These are phyloP conservation scores for Acanthoscelides obtectus DNA, from an alignment of 2,888 invertebrate species.

Conservation along the genomic window DNA sequence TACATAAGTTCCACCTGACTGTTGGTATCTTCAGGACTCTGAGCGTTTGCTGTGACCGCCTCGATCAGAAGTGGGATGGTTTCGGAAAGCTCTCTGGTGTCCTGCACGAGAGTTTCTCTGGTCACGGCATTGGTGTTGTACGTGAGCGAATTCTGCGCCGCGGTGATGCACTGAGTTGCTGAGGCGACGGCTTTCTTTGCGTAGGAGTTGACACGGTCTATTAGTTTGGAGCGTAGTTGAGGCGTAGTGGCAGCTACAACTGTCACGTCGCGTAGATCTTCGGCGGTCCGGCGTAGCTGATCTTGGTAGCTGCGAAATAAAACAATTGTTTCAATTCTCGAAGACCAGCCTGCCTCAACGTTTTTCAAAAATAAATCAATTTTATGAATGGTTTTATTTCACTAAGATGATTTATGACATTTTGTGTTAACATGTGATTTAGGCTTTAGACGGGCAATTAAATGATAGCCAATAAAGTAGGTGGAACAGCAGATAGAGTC, in stretches of 20 bases:
- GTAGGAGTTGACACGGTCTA: constrained; percentile 63
- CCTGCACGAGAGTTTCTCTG: constrained; percentile 69
- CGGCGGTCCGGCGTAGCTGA: constrained; percentile 81
- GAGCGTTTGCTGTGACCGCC: constrained; percentile 66
- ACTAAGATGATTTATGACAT: too few relatives aligned
- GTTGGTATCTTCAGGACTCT: constrained; percentile 66
- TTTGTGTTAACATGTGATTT: too few relatives aligned
- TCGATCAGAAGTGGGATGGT: constrained; percentile 78
- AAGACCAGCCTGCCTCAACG: too few relatives aligned
- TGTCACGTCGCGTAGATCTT: constrained; percentile 87
- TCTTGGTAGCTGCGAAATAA: constrained; percentile 61
- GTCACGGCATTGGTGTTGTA: constrained; percentile 65
- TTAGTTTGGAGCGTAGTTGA: constrained; percentile 67
- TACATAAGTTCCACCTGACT: constrained; percentile 78
- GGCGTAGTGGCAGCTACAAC: constrained; percentile 78
- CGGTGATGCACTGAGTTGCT: constrained; percentile 87
- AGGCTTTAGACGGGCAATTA: too few relatives aligned
- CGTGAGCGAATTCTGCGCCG: constrained; percentile 75
- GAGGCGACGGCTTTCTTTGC: constrained; percentile 83
- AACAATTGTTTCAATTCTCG: too few relatives aligned
- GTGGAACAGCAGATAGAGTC: too few relatives aligned
- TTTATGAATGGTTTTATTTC: too few relatives aligned
- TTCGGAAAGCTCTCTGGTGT: constrained; percentile 70
- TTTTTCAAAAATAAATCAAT: too few relatives aligned
- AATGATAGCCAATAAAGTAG: too few relatives aligned